Base-by-base conservation (phyloP, 2,113 vertebrate species). In the Thalassoma bifasciatum region DNA sequence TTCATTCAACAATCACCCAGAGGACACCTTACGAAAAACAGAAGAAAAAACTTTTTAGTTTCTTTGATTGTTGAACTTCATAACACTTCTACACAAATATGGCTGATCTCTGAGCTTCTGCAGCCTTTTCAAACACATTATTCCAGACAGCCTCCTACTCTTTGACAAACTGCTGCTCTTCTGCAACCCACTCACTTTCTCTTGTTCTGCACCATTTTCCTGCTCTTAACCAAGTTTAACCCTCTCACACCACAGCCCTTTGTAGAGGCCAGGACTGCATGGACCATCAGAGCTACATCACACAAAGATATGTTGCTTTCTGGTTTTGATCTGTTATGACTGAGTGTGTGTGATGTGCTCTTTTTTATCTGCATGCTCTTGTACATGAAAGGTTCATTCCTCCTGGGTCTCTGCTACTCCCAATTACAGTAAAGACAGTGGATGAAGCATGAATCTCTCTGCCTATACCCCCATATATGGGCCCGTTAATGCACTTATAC, bases 311-410 rank as follows among this genome's bases (percentile, higher is more conserved):
- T 4, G 21, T 44, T 66, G 66, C 36, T 9, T 66, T 75, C 70
- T 75, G n/a, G 61, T 81, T 82, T 82, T 83, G 67, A 90, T 83
- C 56, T 63, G 61, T 61, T 75, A 22, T 53, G 66, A 54, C 40
- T 60, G 42, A 66, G 63, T 72, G 26, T 50, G 50, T 82, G 69
- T 66, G 72, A 83, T 76, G 70, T 72, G 14, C 19, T 42, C n/a
- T 30, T 42, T 83, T 83, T 76, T 74, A 68, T 78, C 75, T 80
- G 38, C 50, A 30, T 61, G 64, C 38, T 54, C 64, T 77, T 37
- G 2, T 51, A 63, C 66, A 77, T 68, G 40, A 47, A 66, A 82
- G 47, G 26, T 71, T 75, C 69, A 24, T 13, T 82, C 74, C 60
- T 57, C 19, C 9, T 75, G 46, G 64, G 80, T 71, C 37, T 37